These are phyloP conservation scores for Brachyalestes nurse DNA, from an alignment of 2,797 vertebrate genomes.

Conservation along the genomic window DNA sequence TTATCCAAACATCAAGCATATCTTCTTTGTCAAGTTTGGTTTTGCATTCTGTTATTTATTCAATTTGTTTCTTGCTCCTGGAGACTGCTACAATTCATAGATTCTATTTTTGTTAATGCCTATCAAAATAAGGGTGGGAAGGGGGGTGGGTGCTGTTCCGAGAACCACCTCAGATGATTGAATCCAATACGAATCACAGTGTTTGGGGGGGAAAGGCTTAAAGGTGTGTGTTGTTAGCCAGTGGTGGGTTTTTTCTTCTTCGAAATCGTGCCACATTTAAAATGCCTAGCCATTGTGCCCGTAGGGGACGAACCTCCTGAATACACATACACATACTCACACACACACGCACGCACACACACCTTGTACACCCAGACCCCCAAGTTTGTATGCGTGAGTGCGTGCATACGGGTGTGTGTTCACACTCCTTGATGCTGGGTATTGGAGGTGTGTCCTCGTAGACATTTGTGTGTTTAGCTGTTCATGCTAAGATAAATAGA, in stretches of 20 bases:
- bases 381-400: slow-evolving; percentile 44
- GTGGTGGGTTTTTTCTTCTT: neutral
- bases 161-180: slow-evolving; percentile 67
- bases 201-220: slow-evolving; percentile 61
- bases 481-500: slow-evolving; percentile 68
- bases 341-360: slow-evolving; percentile 44
- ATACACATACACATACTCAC: slow-evolving; percentile 43
- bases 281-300: slow-evolving; percentile 65
- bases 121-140: slow-evolving; percentile 59
- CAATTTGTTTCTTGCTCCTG: slow-evolving; percentile 48
- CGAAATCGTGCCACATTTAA: slow-evolving; percentile 54
- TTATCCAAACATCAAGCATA: slow-evolving; percentile 75
- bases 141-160: slow-evolving; percentile 59
- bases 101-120: slow-evolving; percentile 83
- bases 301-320: slow-evolving; percentile 63
- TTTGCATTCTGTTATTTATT: slow-evolving; percentile 78
- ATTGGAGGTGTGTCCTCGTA: slow-evolving; percentile 63
- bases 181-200: slow-evolving; percentile 72
- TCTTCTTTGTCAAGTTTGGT: slow-evolving; percentile 72
- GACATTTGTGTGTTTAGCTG: slow-evolving; percentile 62
- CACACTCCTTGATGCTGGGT: slow-evolving; percentile 70
- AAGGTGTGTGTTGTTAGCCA: slow-evolving; percentile 53
- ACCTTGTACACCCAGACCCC: slow-evolving; percentile 63
- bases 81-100: slow-evolving; percentile 77
- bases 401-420: slow-evolving; percentile 64